These are phyloP conservation scores for Philonicus albiceps DNA, from an alignment of 2,888 invertebrate genomes.

Conservation along the genomic window DNA sequence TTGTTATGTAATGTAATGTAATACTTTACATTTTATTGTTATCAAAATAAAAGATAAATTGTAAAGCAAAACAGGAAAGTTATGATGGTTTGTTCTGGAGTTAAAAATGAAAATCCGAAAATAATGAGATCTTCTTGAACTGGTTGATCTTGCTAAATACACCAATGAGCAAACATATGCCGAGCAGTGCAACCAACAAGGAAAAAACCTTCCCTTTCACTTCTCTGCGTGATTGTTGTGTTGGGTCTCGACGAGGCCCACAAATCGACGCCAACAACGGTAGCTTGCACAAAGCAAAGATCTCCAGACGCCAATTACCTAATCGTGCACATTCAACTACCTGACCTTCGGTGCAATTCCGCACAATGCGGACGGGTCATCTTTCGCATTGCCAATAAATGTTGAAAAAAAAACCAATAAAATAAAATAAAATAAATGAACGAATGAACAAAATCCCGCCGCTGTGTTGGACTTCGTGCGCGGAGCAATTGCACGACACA, in stretches of 20 bases:
- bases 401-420: background rate
- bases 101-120: background rate
- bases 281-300: background rate
- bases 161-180: background rate
- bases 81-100: background rate
- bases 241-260: background rate
- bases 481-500: slow-evolving; percentile 5
- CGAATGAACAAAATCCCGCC: background rate
- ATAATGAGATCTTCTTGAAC: background rate
- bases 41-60: background rate
- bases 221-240: background rate
- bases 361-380: background rate
- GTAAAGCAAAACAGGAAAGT: background rate
- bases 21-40: too few relatives aligned
- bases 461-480: background rate
- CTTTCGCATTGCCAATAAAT: slow-evolving; percentile 3
- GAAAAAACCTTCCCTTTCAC: background rate
- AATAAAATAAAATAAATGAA: background rate
- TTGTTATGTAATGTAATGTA: too few relatives aligned
- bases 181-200: background rate
- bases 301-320: slow-evolving; percentile 37
- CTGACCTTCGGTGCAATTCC: slow-evolving; percentile 35
- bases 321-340: slow-evolving; percentile 34
- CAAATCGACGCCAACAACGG: background rate
- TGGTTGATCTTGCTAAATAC: background rate